A percentile compares a stretch with the other conserved stretches of the same genome.
Evolutionary conservation across 2,113 vertebrate genomes (phyloP).

Genomic region (Petroica traversi): DNA sequence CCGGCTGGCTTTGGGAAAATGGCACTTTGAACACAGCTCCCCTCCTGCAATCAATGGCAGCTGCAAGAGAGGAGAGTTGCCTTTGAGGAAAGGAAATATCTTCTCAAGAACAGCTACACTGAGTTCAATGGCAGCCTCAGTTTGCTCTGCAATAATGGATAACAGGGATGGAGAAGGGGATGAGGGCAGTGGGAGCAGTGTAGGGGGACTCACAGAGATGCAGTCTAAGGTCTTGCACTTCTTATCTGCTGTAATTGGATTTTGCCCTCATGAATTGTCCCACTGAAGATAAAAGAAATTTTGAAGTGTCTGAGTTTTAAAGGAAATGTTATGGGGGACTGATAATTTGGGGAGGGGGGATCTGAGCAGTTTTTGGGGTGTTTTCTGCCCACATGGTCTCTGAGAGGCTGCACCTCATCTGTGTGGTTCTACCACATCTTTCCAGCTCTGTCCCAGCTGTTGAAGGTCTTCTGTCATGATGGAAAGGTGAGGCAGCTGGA

Average conservation of each 20-base stretch:
- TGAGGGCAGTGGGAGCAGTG: background rate
- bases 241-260: background rate
- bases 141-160: background rate
- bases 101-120: background rate
- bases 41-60: background rate
- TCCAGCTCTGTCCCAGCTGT: background rate
- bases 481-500: background rate
- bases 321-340: background rate
- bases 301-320: background rate
- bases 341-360: background rate
- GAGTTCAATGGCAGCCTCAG: background rate
- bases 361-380: background rate
- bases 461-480: background rate
- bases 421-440: background rate
- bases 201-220: background rate
- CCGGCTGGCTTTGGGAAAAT: background rate
- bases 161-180: background rate
- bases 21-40: background rate
- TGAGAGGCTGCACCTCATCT: background rate
- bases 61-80: background rate
- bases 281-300: background rate
- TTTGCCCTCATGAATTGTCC: background rate
- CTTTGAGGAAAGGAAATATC: background rate
- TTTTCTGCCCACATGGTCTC: background rate
- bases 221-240: background rate